Evolutionary conservation across 92 coral and sea anemone species (phyloP).

Genomic region (Hydrozoanthus gracilis): DNA sequence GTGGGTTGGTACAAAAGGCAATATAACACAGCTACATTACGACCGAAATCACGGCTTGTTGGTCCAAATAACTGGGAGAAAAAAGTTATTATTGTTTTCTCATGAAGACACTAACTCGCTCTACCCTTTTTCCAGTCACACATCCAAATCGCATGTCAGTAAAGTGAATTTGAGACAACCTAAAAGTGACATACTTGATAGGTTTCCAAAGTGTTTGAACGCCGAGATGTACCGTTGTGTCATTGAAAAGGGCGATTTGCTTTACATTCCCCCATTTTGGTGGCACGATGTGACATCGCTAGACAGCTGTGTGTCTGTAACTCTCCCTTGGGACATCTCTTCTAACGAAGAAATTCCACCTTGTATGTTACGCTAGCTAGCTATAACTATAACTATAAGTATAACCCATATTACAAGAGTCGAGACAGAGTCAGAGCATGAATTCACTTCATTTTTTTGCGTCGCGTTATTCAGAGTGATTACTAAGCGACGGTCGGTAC

Average conservation of each 20-base stretch:
- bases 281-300: slow-evolving; percentile 71
- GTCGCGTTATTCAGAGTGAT: no score
- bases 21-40: slow-evolving; percentile 62
- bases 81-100: slow-evolving; percentile 50
- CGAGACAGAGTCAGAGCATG: no score
- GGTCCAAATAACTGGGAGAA: slow-evolving; percentile 54
- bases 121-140: slow-evolving; percentile 59
- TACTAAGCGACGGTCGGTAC: no score
- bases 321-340: slow-evolving; percentile 65
- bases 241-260: slow-evolving; percentile 61
- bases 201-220: slow-evolving; percentile 56
- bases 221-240: slow-evolving; percentile 54
- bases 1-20: slow-evolving; percentile 64
- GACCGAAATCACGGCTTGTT: slow-evolving; percentile 66
- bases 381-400: no score
- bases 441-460: no score
- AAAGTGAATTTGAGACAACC: slow-evolving; percentile 57
- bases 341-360: slow-evolving; percentile 57
- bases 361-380: slow-evolving; percentile 40
- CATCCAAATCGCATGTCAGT: slow-evolving; percentile 58
- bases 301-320: slow-evolving; percentile 65
- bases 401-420: no score
- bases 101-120: slow-evolving; percentile 55
- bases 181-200: slow-evolving; percentile 10
- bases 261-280: slow-evolving; percentile 73